These are phyloP conservation scores for Mobula hypostoma DNA, from an alignment of 2,113 vertebrate species.

Conservation along the genomic window DNA sequence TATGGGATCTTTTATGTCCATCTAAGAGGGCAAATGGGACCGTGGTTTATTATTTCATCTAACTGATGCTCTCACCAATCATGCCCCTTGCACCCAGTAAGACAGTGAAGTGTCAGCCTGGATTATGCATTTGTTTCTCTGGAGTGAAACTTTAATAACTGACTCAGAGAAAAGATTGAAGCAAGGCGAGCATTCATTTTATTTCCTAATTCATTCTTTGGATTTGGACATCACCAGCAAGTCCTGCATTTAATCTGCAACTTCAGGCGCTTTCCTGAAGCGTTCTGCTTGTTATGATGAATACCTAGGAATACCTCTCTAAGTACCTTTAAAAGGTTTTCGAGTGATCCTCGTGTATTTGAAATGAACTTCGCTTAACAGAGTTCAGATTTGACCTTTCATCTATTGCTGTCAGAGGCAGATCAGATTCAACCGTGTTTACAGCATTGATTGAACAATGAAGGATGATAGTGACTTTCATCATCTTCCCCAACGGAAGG, in stretches of 20 bases:
- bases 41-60: neutral
- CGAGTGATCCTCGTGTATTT: neutral
- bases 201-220: neutral
- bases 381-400: slow-evolving; percentile 18
- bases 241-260: no score
- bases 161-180: neutral
- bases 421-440: slow-evolving; percentile 7
- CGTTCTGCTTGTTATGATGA: neutral
- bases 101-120: neutral
- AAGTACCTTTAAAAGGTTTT: neutral
- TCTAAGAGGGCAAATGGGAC: neutral
- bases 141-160: neutral
- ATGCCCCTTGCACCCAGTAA: neutral
- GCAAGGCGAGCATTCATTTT: neutral
- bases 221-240: no score
- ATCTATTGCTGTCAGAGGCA: slow-evolving; percentile 4
- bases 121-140: neutral
- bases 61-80: neutral
- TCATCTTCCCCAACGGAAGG: neutral
- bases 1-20: neutral
- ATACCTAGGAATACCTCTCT: neutral
- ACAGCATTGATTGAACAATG: slow-evolving; percentile 26
- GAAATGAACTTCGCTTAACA: neutral
- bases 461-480: slow-evolving; percentile 22
- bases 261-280: no score